Percentiles rank a stretch among this genome's conserved stretches.
Evolutionary conservation across 2,888 invertebrate species (phyloP).

Genomic region (Poecilus cupreus): DNA sequence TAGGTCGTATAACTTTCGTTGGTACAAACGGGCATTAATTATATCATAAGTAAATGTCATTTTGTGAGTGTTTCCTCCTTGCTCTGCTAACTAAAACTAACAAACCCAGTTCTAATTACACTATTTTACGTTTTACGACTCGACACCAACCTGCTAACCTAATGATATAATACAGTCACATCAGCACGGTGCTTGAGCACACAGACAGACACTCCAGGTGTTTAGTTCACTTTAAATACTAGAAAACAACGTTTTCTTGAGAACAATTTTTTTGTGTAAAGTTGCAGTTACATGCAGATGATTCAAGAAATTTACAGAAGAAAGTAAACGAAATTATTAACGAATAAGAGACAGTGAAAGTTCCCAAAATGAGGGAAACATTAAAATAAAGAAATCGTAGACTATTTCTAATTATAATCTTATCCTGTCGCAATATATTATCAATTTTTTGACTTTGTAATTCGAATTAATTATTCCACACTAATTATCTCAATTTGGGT

Average conservation of each 20-base stretch:
- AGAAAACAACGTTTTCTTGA: background rate
- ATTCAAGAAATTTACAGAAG: background rate
- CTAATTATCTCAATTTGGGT: too few species aligned
- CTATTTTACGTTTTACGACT: constrained; percentile 5
- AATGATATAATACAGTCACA: constrained; percentile 1
- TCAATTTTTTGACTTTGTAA: too few species aligned
- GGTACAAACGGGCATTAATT: too few species aligned
- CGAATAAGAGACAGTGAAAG: constrained; percentile 7
- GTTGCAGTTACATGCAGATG: background rate
- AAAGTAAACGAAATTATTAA: constrained; percentile 7
- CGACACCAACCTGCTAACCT: constrained; percentile 24
- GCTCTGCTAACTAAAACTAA: constrained; percentile 16
- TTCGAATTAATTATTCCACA: too few species aligned
- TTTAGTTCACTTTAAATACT: background rate
- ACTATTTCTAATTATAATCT: background rate
- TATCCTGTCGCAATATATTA: too few species aligned
- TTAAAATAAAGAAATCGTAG: background rate
- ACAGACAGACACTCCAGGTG: background rate
- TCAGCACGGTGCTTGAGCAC: background rate
- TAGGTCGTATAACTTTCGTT: too few species aligned
- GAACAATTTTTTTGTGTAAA: background rate
- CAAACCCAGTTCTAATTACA: background rate
- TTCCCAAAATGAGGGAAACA: background rate
- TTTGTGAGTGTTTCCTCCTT: background rate
- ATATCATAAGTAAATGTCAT: background rate